Evolutionary conservation across 2,797 vertebrate genomes (phyloP).

Genomic region (Dromococcyx pavoninus): DNA sequence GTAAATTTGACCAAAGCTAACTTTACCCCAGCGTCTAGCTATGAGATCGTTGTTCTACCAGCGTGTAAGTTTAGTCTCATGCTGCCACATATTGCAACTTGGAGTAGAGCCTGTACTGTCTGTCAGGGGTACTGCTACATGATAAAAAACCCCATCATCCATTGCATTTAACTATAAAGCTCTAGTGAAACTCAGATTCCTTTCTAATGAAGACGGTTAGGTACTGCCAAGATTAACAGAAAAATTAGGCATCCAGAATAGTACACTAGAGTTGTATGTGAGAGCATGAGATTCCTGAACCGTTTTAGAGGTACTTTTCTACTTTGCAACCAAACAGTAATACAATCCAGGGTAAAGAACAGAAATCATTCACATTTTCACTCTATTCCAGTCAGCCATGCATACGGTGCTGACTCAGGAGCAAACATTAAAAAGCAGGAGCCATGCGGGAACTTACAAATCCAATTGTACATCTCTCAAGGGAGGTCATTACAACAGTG

Average conservation of each 20-base stretch:
- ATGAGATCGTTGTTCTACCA: conserved; percentile 42
- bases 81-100: background rate
- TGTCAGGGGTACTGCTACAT: background rate
- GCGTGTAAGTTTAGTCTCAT: background rate
- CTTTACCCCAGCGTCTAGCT: background rate
- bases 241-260: background rate
- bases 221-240: background rate
- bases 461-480: background rate
- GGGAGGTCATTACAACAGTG: conserved; percentile 5
- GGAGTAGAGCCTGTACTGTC: background rate
- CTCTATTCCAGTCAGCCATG: conserved; percentile 4
- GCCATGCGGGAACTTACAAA: background rate
- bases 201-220: background rate
- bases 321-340: background rate
- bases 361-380: conserved; percentile 11
- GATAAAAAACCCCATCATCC: background rate
- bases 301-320: background rate
- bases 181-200: background rate
- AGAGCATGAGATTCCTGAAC: background rate
- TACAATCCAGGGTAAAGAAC: background rate
- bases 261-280: background rate
- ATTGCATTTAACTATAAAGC: background rate
- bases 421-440: conserved; percentile 26
- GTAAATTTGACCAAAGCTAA: conserved; percentile 24
- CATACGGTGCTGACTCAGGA: conserved; percentile 33